These are phyloP conservation scores for Ovibos moschatus DNA, from an alignment of 2,113 vertebrate genomes.

Conservation along the genomic window DNA sequence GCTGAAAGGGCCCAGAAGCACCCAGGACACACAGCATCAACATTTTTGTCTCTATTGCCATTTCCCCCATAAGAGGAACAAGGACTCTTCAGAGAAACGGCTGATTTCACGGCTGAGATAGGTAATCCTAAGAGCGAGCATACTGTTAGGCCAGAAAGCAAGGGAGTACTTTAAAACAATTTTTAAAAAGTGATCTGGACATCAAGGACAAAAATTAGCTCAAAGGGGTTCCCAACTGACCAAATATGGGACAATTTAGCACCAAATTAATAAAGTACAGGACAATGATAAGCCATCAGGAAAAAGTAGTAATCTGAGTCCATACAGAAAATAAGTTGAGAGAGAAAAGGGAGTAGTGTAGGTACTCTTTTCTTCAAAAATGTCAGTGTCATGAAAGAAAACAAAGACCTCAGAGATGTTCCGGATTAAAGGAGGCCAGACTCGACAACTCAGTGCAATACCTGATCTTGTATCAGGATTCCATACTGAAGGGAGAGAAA, in stretches of 20 bases:
- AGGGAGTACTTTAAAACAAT: background rate
- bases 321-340: background rate
- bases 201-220: background rate
- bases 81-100: background rate
- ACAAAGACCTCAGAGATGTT: background rate
- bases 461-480: background rate
- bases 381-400: background rate
- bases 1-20: background rate
- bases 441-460: background rate
- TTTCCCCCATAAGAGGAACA: background rate
- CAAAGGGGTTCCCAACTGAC: background rate
- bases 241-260: background rate
- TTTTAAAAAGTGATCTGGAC: background rate
- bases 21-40: background rate
- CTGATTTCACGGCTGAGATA: background rate
- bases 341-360: background rate
- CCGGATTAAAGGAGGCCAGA: background rate
- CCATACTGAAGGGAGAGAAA: background rate
- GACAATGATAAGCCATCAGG: background rate
- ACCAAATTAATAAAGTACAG: background rate
- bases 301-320: background rate
- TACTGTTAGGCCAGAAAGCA: background rate
- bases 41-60: background rate
- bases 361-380: conserved; percentile 15
- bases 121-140: background rate